Base-by-base conservation (phyloP, 2,888 invertebrate species). In the Eudemis profundana region DNA sequence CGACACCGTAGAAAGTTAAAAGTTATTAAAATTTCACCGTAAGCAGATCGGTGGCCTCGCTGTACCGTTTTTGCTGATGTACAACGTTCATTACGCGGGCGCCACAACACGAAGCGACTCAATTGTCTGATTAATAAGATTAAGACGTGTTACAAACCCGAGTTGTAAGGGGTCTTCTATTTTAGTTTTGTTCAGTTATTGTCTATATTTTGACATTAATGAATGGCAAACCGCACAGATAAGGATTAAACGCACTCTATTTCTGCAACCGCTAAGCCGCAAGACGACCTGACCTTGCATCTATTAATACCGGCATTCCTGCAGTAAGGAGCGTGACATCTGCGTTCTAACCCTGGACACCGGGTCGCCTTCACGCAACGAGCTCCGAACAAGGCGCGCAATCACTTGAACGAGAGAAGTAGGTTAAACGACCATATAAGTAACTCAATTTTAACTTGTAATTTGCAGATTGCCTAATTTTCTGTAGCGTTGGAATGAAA, bases 1-100 rank as follows among this genome's bases (percentile, higher is more conserved):
- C 76, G 73, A 74, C 82, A 74, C 75, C 74, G 83, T 89, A 88
- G 89, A 89, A 89, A 89, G 90, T 89, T 86, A 76, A 69, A 82
- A 84, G 78, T 87, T 89, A 88, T 89, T 88, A 89, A 89, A 89
- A 88, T 89, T 89, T 89, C 88, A 89, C 89, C 89, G 89, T 87
- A 87, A 89, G 83, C 82, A 79, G 79, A 83, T 78, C 77, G 77
- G 71, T 72, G 79, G 80, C 78, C 76, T 78, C 77, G 69, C 29
- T 76, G 77, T 80, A 77, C 82, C 79, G 82, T 81, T 82, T 79
- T 77, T 78, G 78, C 75, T 76, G 77, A 84, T 81, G 79, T 82
- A 80, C 71, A 64, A 44, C 57, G 64, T 59, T 59, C 64, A 59
- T 59, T 59, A 64, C 50, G 21, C 53, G 50, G 29, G 57, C 57